A percentile compares a stretch with the other conserved stretches of the same genome.
These are phyloP conservation scores for Apodemus speciosus DNA, from an alignment of 2,113 vertebrate genomes.

Conservation along the genomic window DNA sequence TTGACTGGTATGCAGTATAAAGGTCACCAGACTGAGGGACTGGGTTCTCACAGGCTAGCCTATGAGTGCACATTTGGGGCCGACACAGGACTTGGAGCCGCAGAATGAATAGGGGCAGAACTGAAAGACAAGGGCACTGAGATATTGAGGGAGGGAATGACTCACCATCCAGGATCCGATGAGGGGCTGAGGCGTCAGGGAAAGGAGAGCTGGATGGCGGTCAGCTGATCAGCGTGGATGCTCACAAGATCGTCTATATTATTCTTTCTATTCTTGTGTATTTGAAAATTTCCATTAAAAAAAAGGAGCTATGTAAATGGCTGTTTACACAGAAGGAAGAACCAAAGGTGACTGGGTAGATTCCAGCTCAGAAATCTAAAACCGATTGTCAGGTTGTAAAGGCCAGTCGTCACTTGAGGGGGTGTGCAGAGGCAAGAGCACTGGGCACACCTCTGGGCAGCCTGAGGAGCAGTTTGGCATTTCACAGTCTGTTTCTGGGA, in stretches of 20 bases:
- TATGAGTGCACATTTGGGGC: accelerated
- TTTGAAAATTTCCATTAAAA: background rate
- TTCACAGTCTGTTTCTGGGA: background rate
- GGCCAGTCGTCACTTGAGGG: background rate
- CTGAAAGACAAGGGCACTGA: background rate
- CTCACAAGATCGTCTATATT: accelerated
- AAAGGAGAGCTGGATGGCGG: background rate
- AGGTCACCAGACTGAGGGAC: background rate
- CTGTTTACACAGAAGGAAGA: background rate
- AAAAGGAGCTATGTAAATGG: background rate
- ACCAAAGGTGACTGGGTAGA: background rate
- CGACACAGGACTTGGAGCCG: background rate
- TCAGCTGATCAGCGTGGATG: background rate
- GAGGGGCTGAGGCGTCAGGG: background rate
- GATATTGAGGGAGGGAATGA: background rate
- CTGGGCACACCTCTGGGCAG: accelerated
- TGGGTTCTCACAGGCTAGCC: background rate
- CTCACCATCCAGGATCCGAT: accelerated
- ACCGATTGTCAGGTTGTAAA: background rate
- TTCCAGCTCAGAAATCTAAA: background rate
- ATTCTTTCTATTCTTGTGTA: background rate
- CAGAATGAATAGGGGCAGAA: background rate
- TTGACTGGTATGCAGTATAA: background rate
- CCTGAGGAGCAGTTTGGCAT: background rate
- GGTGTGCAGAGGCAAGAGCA: accelerated